These are phyloP conservation scores for Epizoanthus ramosus DNA, from an alignment of 92 coral and sea anemone genomes.

Conservation along the genomic window DNA sequence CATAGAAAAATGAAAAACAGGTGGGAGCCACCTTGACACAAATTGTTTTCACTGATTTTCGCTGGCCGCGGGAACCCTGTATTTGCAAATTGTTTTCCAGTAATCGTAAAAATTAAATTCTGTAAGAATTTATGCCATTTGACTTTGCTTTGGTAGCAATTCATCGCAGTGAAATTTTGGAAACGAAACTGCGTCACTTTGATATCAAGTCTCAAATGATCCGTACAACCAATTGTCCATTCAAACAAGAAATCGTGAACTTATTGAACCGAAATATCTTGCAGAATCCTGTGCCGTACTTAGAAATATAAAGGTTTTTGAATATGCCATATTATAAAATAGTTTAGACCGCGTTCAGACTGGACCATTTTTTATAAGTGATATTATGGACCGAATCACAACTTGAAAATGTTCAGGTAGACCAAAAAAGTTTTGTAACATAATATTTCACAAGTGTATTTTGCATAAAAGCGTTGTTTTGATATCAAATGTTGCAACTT, in stretches of 20 bases:
- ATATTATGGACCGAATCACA: no score
- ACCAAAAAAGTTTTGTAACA: no score
- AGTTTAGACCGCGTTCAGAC: slow-evolving; percentile 10
- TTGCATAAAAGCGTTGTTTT: slow-evolving; percentile 4
- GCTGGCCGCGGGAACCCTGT: no score
- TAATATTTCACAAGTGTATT: no score
- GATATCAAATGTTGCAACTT: neutral
- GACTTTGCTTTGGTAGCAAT: neutral
- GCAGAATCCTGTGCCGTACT: slow-evolving; percentile 8
- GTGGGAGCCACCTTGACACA: no score
- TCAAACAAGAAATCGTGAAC: slow-evolving; percentile 10
- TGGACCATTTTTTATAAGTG: neutral
- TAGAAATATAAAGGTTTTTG: neutral
- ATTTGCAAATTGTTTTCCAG: neutral
- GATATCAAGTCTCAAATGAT: slow-evolving; percentile 1
- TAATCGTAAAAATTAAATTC: neutral
- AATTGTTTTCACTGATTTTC: no score
- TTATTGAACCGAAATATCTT: slow-evolving; percentile 1
- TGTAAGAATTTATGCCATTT: no score
- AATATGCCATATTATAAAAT: neutral
- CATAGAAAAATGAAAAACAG: no score
- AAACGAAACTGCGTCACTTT: slow-evolving; percentile 1
- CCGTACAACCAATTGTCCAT: slow-evolving; percentile 11
- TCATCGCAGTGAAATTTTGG: neutral
- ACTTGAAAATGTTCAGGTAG: no score